phyloP scores from a whole-genome alignment of 2,888 invertebrate genomes.

The Hipparchia semele region DNA sequence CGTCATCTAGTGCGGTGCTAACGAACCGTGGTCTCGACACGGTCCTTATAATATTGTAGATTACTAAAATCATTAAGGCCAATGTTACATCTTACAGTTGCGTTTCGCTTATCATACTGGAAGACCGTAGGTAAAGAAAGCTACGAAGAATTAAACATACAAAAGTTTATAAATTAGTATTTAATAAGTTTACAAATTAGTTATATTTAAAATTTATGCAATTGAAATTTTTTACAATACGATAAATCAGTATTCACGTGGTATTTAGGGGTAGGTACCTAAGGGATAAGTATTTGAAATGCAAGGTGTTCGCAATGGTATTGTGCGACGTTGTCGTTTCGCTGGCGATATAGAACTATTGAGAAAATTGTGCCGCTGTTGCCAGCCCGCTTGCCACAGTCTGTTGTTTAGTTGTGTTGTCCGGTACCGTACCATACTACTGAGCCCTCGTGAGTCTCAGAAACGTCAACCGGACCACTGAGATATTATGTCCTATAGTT shows the following conservation, averaged over 20 bases:
- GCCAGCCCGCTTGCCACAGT: too few relatives aligned
- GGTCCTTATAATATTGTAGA: constrained; percentile 1
- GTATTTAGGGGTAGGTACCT: background rate
- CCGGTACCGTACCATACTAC: too few relatives aligned
- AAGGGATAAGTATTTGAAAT: background rate
- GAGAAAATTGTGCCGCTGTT: too few relatives aligned
- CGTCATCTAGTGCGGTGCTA: constrained; percentile 54
- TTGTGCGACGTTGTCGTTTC: background rate
- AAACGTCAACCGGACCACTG: too few relatives aligned
- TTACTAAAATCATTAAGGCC: constrained; percentile 47
- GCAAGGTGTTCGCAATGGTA: background rate
- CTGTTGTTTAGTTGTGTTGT: too few relatives aligned
- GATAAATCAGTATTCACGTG: background rate
- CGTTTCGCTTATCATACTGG: constrained; percentile 69
- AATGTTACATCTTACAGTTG: constrained; percentile 46
- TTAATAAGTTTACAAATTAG: background rate
- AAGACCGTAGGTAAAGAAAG: constrained; percentile 68
- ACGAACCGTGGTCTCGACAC: constrained; percentile 30
- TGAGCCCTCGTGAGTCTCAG: too few relatives aligned
- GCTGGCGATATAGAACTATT: background rate
- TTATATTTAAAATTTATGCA: background rate
- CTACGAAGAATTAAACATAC: constrained; percentile 41
- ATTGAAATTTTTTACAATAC: background rate
- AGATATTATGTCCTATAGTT: too few relatives aligned
- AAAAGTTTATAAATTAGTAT: constrained; percentile 8